phyloP scores from a whole-genome alignment of 1,140 invertebrate species.

The Tetramorium parvispinum region DNA sequence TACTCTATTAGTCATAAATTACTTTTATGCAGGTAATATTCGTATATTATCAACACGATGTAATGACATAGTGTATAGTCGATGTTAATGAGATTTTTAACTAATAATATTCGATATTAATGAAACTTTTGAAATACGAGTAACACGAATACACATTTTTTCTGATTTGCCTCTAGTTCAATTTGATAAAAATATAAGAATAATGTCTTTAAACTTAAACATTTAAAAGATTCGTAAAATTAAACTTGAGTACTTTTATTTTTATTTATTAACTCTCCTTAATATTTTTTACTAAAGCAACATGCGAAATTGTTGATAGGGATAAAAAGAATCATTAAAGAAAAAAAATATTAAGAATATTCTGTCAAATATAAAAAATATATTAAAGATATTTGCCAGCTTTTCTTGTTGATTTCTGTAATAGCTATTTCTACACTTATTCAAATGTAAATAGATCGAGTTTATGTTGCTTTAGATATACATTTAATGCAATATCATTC shows the following conservation, averaged over 20 bases:
- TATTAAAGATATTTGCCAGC: not conserved
- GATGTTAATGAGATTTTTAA: no score
- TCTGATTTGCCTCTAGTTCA: not conserved
- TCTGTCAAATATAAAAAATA: not conserved
- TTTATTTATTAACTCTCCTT: not conserved
- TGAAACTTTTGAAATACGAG: slow-evolving; percentile 5
- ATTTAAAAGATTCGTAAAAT: not conserved
- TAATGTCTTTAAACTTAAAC: not conserved
- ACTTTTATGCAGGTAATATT: not conserved
- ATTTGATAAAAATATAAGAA: not conserved
- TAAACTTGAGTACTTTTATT: not conserved
- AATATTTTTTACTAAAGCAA: slow-evolving; percentile 12
- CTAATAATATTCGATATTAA: not conserved
- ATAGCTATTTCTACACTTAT: slow-evolving; percentile 28
- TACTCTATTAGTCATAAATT: not conserved
- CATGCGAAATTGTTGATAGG: not conserved
- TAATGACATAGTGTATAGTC: no score
- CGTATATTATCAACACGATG: not conserved
- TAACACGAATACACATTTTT: not conserved
- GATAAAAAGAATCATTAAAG: not conserved
- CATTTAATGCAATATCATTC: not conserved
- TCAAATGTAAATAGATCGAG: not conserved
- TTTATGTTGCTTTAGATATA: not conserved
- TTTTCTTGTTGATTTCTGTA: not conserved
- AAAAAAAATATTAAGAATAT: not conserved